Base-by-base conservation (phyloP, 2,888 invertebrate genomes). In the Bellardia bayeri region DNA sequence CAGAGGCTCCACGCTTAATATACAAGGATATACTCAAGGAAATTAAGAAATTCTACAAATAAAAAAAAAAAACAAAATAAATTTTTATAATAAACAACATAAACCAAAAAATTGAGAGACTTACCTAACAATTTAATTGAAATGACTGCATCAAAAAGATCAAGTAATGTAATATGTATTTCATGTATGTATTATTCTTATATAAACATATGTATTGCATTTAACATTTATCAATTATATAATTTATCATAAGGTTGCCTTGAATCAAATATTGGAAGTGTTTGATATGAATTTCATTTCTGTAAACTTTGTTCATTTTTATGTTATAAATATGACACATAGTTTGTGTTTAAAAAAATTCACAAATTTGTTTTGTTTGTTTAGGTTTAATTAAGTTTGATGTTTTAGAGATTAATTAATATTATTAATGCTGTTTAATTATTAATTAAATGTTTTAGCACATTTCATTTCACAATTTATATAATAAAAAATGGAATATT, bases 21-120 rank as follows among this genome's bases (percentile, higher is more conserved):
- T 93, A 92, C 84, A 88, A 89, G 37, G 90, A 90, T 69, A 92
- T 92, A 64, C 89, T 92, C 14, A 89, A 89, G 56, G 89, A 91
- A 49, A 90, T 91, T 16, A 90, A 88, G 13, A 89, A 89, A 45
- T 89, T 82, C 49, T 89, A 90, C 63, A 78, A 82, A 63, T 83
- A 45, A 54, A 45, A 16, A 54, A 45, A 16, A 11, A 30, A 3
- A n/a, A 3, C n/a, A 42, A 7, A 30, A 23, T 16, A 16, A 16
- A 7, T 8, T 23, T 0, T 56, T 6, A 14, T 13, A 51, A 14
- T 14, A 51, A 1, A 51, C 2, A 54, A n/a, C 14, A 63, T 49
- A 33, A 63, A 71, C 16, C n/a, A 71, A 74, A 37, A 23, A 33
- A 54, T 14, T 1, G 68, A 23, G 54, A 66, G 30, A 30, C 33